phyloP scores from a whole-genome alignment of 2,113 vertebrate genomes.

The Anser cygnoides region DNA sequence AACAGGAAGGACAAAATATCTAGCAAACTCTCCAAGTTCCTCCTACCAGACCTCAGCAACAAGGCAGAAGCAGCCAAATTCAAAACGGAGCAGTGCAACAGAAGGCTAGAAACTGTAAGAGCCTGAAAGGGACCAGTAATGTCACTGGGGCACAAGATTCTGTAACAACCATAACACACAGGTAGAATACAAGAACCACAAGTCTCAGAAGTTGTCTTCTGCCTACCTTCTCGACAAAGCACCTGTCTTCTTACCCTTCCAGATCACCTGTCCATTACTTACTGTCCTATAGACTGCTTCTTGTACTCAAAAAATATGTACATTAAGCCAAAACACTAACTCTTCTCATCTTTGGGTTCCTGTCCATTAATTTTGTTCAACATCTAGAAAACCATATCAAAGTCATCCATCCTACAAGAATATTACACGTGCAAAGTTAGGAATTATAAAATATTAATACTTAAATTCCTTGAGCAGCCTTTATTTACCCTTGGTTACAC shows the following conservation, averaged over 20 bases:
- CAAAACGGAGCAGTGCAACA: not conserved
- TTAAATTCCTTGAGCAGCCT: not conserved
- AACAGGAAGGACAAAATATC: not conserved
- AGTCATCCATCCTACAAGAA: not conserved
- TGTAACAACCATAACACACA: not conserved
- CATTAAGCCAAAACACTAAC: not conserved
- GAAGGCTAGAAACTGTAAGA: not conserved
- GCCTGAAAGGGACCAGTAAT: not conserved
- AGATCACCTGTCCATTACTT: not conserved
- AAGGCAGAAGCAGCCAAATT: not conserved
- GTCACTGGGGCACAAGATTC: not conserved
- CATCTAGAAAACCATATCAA: not conserved
- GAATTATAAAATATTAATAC: not conserved
- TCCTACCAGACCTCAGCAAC: not conserved
- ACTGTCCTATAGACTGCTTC: not conserved
- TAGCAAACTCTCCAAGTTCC: not conserved
- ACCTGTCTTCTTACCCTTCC: not conserved
- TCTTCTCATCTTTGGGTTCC: not conserved
- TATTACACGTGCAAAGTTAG: not conserved
- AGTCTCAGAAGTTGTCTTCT: not conserved
- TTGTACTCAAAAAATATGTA: not conserved
- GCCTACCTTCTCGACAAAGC: not conserved
- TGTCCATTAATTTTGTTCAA: not conserved
- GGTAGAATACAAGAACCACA: not conserved
- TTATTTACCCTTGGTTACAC: not conserved